Evolutionary conservation across 2,797 vertebrate genomes (phyloP), one percentile per base, ranked within the genome.

Genomic region (Periparus ater): DNA sequence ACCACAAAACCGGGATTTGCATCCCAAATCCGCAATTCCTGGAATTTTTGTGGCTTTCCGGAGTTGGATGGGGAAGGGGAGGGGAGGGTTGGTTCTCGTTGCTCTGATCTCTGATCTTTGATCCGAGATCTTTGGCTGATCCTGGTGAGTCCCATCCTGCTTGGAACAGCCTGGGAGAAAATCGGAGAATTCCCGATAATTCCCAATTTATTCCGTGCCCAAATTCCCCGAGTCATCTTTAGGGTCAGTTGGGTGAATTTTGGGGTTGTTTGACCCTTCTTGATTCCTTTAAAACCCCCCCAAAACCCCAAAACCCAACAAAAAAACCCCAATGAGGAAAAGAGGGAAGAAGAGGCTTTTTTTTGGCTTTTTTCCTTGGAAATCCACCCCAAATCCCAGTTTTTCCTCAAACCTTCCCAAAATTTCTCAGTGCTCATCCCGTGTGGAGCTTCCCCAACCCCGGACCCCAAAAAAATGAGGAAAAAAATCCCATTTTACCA

Each of bases 361-460:
- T 42, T 42, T 7, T 36, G 16, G 11, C 26, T 23, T 54, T 60
- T 47, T 26, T 44, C n/a, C 40, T 17, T 5, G 48, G 23, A 70
- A 58, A 83, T 36, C 57, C 36, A 11, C 3, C 17, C 9, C 3
- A 85, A 65, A 67, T 55, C 30, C 38, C 6, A 0, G 9, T 0
- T 42, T 76, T 44, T 7, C 62, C 38, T 62, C n/a, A 4, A 25
- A 3, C 3, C 14, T 26, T 54, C 70, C 70, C 36, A 11, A 30
- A 61, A 13, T 53, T 4, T 9, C 2, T 2, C 2, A 1, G 6
- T 6, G 6, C 32, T 53, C 2, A 0, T 10, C 1, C 1, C 1
- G 10, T 2, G 10, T 0, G 3, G 30, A 54, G 47, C 83, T 62
- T 4, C 1, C 3, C 77, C 48, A 20, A 32, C 45, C 21, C 9